Base-by-base conservation (phyloP, 2,797 vertebrate genomes). In the Esox masquinongy region DNA sequence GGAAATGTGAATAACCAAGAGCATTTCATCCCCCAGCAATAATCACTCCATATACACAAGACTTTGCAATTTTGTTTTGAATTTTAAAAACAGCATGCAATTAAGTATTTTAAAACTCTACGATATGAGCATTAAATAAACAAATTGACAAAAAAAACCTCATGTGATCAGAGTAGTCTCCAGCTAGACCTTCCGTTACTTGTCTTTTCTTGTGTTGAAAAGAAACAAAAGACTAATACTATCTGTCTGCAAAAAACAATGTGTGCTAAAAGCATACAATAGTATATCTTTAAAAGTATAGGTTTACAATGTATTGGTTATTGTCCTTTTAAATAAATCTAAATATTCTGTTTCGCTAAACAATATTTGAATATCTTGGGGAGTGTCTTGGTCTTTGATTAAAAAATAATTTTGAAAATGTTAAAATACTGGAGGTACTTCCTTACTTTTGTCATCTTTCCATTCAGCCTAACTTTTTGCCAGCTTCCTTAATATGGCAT, bases 1-100 rank as follows among this genome's bases (percentile, higher is more conserved):
- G 67, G 68, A 74, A 36, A 29, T 26, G 26, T 78, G 64, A 24
- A 70, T 70, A 68, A 70, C 74, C 26, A 68, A 71, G 36, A 72
- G 74, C 63, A 74, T 19, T 70, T 67, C 11, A 66, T 56, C 24
- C 53, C 66, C 14, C 43, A 70, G 71, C 72, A 0, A n/a, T 22
- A n/a, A n/a, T 5, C 22, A n/a, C 22, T 12, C 0, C 24, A 22
- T 64, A 70, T n/a, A 72, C 9, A 70, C 67, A 56, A 34, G 34
- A 34, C 5, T 2, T 34, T 2, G 34, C 34, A 34, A 34, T 34
- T 71, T 29, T 34, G 66, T 39, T 78, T 75, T 59, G 70, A 80
- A n/a, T n/a, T 36, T 19, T 78, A 82, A 68, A 70, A 34, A 49
- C 36, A 69, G 19, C n/a, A 5, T 24, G 39, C 67, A 24, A 69